Evolutionary conservation across 2,113 vertebrate species (phyloP).

Genomic region (Petroica traversi): DNA sequence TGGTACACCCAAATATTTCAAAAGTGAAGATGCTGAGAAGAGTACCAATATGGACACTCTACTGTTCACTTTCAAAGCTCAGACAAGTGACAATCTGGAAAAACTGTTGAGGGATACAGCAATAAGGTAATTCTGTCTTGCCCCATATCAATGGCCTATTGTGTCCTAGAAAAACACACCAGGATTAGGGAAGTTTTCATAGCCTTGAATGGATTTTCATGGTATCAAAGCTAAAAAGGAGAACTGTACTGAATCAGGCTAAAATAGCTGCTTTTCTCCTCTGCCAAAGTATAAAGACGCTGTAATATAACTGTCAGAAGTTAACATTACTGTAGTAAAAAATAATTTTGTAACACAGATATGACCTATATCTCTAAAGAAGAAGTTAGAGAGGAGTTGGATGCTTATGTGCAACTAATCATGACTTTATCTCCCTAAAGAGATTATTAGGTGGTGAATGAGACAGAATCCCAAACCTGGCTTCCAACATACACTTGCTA

Average conservation of each 20-base stretch:
- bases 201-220: neutral
- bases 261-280: neutral
- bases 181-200: neutral
- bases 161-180: neutral
- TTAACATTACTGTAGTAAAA: neutral
- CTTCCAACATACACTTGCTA: neutral
- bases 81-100: neutral
- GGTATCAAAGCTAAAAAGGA: neutral
- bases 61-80: neutral
- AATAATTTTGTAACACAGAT: neutral
- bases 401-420: neutral
- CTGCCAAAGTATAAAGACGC: neutral
- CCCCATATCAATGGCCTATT: neutral
- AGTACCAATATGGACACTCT: neutral
- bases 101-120: neutral
- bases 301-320: neutral
- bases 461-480: neutral
- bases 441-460: neutral
- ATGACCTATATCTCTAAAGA: neutral
- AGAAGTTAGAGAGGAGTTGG: neutral
- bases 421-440: neutral
- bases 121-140: neutral
- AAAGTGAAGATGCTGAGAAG: neutral
- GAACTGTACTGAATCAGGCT: neutral
- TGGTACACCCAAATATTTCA: neutral